Conservation (phyloP, 2,797 vertebrate genomes). For the Malacoraja senta region DNA sequence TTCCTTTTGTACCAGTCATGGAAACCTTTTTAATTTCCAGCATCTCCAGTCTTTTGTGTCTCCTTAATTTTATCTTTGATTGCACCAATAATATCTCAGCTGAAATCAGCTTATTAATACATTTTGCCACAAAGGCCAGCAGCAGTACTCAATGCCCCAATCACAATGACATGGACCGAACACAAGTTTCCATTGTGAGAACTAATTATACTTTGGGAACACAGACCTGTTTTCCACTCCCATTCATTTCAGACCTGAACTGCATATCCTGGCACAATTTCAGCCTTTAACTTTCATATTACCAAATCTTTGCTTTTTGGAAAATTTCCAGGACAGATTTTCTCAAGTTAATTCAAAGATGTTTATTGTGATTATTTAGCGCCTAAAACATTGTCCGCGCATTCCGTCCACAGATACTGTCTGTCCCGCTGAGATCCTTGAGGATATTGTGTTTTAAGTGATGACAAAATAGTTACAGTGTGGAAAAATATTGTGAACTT, state of each 20-base stretch:
- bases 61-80: neutral
- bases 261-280: neutral
- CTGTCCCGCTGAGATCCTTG: no score
- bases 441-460: constrained; percentile 27
- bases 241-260: no score
- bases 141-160: no score
- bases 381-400: no score
- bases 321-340: neutral
- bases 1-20: neutral
- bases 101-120: neutral
- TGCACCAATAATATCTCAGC: neutral
- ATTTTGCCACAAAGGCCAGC: no score
- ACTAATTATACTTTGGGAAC: no score
- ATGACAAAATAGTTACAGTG: neutral
- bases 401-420: no score
- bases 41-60: no score
- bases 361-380: neutral
- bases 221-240: no score
- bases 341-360: neutral
- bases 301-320: no score
- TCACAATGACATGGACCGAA: no score
- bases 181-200: no score
- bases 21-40: neutral
- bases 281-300: neutral
- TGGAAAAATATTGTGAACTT: constrained; percentile 50